These are phyloP conservation scores for Nyctereutes procyonoides DNA, from an alignment of 2,113 vertebrate species.

Conservation along the genomic window DNA sequence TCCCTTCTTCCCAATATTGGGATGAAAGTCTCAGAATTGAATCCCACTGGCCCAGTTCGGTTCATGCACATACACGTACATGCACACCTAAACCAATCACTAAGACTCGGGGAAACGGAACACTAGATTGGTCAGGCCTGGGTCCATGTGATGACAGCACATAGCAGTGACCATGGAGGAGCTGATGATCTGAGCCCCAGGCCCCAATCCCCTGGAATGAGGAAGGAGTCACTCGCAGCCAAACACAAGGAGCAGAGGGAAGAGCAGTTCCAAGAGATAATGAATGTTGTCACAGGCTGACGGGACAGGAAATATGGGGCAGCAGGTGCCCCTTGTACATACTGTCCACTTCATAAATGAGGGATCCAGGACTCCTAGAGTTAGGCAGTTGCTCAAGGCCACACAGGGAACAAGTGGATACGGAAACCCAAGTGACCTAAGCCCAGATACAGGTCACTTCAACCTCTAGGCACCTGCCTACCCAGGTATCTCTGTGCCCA, in stretches of 20 bases:
- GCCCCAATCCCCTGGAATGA: not conserved
- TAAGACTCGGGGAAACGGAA: too few relatives aligned
- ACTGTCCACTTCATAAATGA: not conserved
- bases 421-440: not conserved
- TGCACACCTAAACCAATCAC: not conserved
- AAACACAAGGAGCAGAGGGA: not conserved
- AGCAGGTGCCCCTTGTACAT: not conserved
- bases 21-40: not conserved
- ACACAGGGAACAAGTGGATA: not conserved
- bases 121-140: not conserved
- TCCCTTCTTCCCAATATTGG: not conserved
- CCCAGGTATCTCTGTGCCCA: not conserved
- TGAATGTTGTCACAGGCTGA: not conserved
- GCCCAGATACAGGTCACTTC: too few relatives aligned
- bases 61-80: not conserved
- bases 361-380: too few relatives aligned
- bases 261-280: not conserved
- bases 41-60: not conserved
- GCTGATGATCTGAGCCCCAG: too few relatives aligned
- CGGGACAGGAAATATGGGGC: not conserved
- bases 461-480: not conserved
- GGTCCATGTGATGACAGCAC: rapidly evolving
- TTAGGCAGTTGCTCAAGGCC: not conserved
- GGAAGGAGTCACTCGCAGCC: not conserved
- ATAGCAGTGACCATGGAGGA: not conserved